Evolutionary conservation across 2,113 vertebrate species (phyloP).

Genomic region (Onychorhynchus coronatus): DNA sequence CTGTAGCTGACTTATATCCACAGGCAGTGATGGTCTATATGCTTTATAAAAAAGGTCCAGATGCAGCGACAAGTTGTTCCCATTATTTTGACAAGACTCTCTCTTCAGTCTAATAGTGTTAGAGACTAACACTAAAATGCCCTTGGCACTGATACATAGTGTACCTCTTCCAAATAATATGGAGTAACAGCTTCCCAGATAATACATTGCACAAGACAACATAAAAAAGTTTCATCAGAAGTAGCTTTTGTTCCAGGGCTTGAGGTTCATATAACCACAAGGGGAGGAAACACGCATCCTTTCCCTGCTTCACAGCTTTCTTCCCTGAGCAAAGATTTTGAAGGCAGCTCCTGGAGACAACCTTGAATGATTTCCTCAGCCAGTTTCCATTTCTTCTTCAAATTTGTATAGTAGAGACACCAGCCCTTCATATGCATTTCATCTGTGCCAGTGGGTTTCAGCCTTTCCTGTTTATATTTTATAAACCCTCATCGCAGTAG

Average conservation of each 20-base stretch:
- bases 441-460: conserved; percentile 41
- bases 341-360: not conserved
- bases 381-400: not conserved
- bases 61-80: not conserved
- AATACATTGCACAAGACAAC: not conserved
- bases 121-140: not conserved
- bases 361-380: not conserved
- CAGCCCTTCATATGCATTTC: not conserved
- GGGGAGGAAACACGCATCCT: not conserved
- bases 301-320: not conserved
- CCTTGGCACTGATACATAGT: not conserved
- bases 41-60: not conserved
- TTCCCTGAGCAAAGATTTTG: not conserved
- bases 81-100: not conserved
- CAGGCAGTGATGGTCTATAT: not conserved
- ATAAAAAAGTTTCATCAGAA: not conserved
- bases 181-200: not conserved
- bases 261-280: not conserved
- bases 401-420: not conserved
- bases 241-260: not conserved
- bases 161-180: not conserved
- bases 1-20: not conserved
- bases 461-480: conserved; percentile 50
- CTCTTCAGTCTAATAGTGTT: not conserved
- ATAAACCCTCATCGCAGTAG: not conserved